Evolutionary conservation across 2,113 vertebrate species (phyloP).

Genomic region (Siphamia tubifer): DNA sequence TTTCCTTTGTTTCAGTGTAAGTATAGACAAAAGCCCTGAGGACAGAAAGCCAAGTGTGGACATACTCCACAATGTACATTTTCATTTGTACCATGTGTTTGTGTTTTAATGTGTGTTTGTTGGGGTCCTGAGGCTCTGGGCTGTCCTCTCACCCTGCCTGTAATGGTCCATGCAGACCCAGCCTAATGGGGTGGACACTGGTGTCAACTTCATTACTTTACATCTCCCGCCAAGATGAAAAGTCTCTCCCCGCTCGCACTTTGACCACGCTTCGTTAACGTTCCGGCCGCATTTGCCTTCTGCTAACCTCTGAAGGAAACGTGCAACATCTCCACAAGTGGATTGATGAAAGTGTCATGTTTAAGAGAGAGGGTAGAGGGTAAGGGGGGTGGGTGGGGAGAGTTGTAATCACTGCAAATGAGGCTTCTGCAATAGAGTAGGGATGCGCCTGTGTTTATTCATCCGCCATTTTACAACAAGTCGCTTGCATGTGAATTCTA

Average conservation of each 20-base stretch:
- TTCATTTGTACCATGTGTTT: conserved; percentile 44
- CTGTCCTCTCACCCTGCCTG: conserved; percentile 78
- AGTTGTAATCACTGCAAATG: conserved; percentile 42
- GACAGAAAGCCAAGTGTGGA: conserved; percentile 42
- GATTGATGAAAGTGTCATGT: conserved; percentile 21
- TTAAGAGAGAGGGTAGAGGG: neutral
- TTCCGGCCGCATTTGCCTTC: neutral
- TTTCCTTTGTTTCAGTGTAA: conserved; percentile 23
- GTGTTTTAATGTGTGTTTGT: conserved; percentile 44
- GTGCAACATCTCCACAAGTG: conserved; percentile 21
- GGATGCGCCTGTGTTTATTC: conserved; percentile 14
- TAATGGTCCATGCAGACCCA: conserved; percentile 80
- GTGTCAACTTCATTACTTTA: conserved; percentile 82
- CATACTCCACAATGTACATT: conserved; percentile 5
- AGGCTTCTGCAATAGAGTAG: neutral
- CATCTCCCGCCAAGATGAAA: conserved; percentile 76
- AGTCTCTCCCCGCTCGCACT: conserved; percentile 51
- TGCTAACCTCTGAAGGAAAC: conserved; percentile 40
- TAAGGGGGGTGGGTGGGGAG: neutral
- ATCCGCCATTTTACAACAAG: conserved; percentile 4
- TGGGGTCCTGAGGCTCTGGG: conserved; percentile 71
- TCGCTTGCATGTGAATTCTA: conserved; percentile 3
- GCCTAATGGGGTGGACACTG: conserved; percentile 80
- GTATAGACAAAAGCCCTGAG: conserved; percentile 29
- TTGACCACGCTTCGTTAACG: conserved; percentile 35